phyloP scores from a whole-genome alignment of 1,140 invertebrate genomes.

The Drosophila ogumai region DNA sequence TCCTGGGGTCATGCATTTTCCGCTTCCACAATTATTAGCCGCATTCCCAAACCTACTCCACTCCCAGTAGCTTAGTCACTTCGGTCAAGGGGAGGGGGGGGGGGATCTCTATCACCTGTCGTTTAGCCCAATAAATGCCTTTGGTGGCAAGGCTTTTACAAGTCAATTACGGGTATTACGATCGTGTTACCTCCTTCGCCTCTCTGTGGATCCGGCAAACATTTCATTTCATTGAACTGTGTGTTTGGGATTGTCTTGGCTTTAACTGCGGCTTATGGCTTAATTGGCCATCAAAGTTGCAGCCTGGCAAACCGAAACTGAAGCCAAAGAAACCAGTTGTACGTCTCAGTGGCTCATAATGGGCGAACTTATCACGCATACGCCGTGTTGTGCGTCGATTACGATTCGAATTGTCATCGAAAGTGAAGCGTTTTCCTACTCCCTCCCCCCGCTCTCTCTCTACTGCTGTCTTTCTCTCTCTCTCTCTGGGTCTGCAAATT shows the following conservation, averaged over 20 bases:
- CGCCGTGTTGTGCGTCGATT: conserved; percentile 70
- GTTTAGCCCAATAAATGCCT: conserved; percentile 47
- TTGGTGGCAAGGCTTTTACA: conserved; percentile 38
- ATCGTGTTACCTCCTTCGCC: background rate
- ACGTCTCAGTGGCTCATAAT: conserved; percentile 37
- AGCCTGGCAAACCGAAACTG: conserved; percentile 35
- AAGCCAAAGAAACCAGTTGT: conserved; percentile 59
- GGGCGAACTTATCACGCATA: conserved; percentile 68
- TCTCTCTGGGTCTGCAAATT: conserved; percentile 14
- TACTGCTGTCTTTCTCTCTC: background rate
- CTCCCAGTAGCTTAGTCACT: conserved; percentile 11
- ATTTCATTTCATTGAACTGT: conserved; percentile 80
- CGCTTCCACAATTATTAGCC: conserved; percentile 7
- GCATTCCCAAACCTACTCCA: conserved; percentile 2
- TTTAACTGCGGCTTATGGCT: conserved; percentile 41
- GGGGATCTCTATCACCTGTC: conserved; percentile 12
- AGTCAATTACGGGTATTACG: conserved; percentile 56
- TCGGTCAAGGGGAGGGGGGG: background rate
- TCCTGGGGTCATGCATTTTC: background rate
- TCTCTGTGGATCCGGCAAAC: conserved; percentile 21
- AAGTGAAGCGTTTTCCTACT: conserved; percentile 58
- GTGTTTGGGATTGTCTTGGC: conserved; percentile 41
- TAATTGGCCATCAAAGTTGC: conserved; percentile 74
- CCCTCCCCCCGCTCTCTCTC: background rate
- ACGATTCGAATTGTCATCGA: conserved; percentile 67